phyloP scores from a whole-genome alignment of 2,797 vertebrate species.

The Acridotheres tristis region DNA sequence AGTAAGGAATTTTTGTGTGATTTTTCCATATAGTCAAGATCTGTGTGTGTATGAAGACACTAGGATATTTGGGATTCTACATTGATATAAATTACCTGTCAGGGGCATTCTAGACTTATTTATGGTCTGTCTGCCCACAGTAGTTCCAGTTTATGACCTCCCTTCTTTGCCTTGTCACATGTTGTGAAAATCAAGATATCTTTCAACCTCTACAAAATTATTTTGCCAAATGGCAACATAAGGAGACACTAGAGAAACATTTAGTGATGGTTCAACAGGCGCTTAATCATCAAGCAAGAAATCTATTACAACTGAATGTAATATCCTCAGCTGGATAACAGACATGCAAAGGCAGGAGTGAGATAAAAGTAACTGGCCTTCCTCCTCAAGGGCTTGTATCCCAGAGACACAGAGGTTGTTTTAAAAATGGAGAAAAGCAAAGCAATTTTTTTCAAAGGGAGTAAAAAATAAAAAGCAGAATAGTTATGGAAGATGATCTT shows the following conservation, averaged over 20 bases:
- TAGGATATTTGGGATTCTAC: background rate
- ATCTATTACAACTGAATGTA: background rate
- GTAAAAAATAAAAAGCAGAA: background rate
- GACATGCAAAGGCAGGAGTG: rapidly evolving
- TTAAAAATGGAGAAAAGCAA: background rate
- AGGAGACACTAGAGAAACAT: background rate
- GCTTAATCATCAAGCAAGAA: background rate
- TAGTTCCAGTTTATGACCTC: background rate
- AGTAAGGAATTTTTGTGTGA: background rate
- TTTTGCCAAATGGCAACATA: background rate
- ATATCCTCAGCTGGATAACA: background rate
- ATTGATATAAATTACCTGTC: background rate
- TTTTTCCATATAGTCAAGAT: background rate
- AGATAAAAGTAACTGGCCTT: background rate
- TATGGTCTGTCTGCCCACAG: background rate
- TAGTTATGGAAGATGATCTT: background rate
- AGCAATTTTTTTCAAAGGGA: background rate
- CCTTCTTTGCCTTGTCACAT: background rate
- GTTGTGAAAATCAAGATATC: background rate
- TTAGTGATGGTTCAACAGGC: background rate
- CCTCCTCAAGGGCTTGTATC: background rate
- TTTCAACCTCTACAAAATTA: background rate
- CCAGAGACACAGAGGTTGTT: background rate
- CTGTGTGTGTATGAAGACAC: background rate
- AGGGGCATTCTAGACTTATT: background rate